These are phyloP conservation scores for Gnathonemus longibarbis DNA, from an alignment of 2,113 vertebrate genomes.

Conservation along the genomic window DNA sequence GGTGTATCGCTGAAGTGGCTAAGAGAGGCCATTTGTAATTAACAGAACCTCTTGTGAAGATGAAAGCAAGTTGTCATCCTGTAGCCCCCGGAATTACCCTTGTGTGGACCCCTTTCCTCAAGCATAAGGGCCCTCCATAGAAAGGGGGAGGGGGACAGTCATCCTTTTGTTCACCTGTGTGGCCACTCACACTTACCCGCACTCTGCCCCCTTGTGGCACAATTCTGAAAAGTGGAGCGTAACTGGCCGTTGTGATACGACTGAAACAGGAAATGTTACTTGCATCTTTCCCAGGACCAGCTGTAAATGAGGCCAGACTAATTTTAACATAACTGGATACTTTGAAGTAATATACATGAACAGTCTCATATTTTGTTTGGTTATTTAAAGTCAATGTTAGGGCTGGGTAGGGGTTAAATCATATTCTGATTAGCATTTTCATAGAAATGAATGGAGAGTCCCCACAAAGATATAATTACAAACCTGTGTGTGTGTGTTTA, in stretches of 20 bases:
- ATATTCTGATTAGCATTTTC: no score
- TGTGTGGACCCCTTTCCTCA: neutral
- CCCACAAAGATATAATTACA: no score
- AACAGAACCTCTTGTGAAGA: neutral
- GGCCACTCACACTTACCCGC: neutral
- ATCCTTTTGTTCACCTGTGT: conserved; percentile 1
- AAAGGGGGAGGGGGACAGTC: no score
- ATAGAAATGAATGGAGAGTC: no score
- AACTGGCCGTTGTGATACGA: neutral
- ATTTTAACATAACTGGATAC: neutral
- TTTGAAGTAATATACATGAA: neutral
- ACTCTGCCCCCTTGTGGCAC: conserved; percentile 3
- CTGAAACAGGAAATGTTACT: neutral
- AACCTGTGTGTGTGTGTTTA: no score
- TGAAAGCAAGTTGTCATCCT: neutral
- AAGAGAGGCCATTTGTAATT: neutral
- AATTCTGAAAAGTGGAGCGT: neutral
- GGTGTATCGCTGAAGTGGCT: conserved; percentile 6
- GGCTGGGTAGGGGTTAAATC: no score
- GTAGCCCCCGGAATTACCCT: neutral
- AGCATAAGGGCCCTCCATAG: neutral
- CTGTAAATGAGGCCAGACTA: neutral
- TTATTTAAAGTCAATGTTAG: no score
- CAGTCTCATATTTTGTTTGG: no score
- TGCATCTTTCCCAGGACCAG: neutral